Percentiles rank a stretch among this genome's conserved stretches.
Conservation (phyloP, 2,888 invertebrate species). For the Tryphoninae sp. region DNA sequence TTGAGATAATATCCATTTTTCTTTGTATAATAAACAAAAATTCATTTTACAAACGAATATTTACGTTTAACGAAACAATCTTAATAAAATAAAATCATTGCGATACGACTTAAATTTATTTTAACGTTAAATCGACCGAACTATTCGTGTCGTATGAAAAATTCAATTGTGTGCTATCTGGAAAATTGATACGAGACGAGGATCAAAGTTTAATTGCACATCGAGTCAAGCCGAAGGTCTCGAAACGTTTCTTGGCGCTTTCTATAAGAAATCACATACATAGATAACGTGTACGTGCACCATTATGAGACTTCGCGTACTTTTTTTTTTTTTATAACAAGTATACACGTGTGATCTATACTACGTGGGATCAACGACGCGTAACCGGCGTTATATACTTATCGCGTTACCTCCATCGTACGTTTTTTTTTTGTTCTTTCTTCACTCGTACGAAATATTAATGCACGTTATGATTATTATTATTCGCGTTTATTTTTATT, state of each 20-base stretch:
- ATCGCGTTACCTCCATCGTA: constrained; percentile 25
- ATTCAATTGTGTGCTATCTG: background rate
- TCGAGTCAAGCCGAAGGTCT: constrained; percentile 8
- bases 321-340: constrained; percentile 14
- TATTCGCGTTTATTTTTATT: constrained; percentile 15
- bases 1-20: no score
- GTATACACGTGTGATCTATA: constrained; percentile 9
- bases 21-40: no score
- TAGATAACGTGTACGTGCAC: constrained; percentile 12
- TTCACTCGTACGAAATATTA: constrained; percentile 29
- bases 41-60: no score
- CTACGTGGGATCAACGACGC: constrained; percentile 47
- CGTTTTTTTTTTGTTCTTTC: constrained; percentile 32
- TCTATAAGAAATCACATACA: constrained; percentile 22
- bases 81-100: no score
- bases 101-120: no score
- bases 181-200: background rate
- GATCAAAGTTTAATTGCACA: constrained; percentile 1
- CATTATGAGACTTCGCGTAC: background rate
- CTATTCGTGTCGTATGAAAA: background rate
- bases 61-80: no score
- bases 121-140: no score
- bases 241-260: constrained; percentile 31
- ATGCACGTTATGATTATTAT: background rate
- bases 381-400: constrained; percentile 32